These are phyloP conservation scores for Elmis aenea DNA, from an alignment of 2,888 invertebrate species.

Conservation along the genomic window DNA sequence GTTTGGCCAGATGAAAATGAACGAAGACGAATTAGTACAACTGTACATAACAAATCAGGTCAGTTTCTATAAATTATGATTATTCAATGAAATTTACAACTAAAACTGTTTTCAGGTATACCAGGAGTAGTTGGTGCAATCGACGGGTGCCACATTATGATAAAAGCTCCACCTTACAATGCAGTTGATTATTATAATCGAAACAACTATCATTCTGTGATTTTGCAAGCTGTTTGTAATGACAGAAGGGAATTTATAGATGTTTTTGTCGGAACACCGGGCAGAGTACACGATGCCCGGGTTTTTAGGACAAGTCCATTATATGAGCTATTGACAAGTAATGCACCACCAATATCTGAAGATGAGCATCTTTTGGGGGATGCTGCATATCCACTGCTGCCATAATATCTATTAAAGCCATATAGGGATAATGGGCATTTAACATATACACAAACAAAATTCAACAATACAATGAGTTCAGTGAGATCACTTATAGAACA, in stretches of 20 bases:
- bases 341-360: neutral
- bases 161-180: slow-evolving; percentile 9
- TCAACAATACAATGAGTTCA: slow-evolving; percentile 6
- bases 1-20: no score
- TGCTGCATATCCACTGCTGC: slow-evolving; percentile 13
- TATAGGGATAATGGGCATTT: slow-evolving; percentile 14
- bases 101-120: no score
- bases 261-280: slow-evolving; percentile 11
- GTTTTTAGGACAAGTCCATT: no score
- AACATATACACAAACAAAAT: slow-evolving; percentile 6
- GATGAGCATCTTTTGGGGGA: slow-evolving; percentile 15
- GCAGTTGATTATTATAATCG: slow-evolving; percentile 13
- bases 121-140: slow-evolving; percentile 12
- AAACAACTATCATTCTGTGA: slow-evolving; percentile 9
- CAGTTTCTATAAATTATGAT: no score
- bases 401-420: slow-evolving; percentile 9
- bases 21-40: no score
- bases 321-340: slow-evolving; percentile 1
- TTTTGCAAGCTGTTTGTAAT: slow-evolving; percentile 10
- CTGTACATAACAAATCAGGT: no score
- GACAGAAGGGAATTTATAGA: no score
- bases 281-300: slow-evolving; percentile 17
- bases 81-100: no score
- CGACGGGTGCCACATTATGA: slow-evolving; percentile 13
- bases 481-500: no score